Base-by-base conservation (phyloP, 2,113 vertebrate species). In the Sterna hirundo region DNA sequence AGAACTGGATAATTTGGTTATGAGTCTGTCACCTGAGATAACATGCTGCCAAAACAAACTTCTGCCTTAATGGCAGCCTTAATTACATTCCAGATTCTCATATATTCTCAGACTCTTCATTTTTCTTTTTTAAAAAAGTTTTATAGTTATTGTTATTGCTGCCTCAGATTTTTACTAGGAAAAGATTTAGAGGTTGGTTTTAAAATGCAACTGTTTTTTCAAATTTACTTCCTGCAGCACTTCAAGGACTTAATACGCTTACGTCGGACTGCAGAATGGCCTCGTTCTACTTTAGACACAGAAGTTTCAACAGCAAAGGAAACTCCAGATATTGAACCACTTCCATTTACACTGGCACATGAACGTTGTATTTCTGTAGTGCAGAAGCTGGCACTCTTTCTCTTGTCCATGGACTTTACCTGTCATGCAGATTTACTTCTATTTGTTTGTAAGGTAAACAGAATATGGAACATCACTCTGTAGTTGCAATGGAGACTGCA, bases 351-450 rank as follows among this genome's bases (percentile, higher is more conserved):
- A 1, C 95, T 99, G 95, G 98, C 99, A n/a, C 99, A 99, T 32
- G 99, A 99, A 47, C 99, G 99, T 40, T 99, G 99, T 97, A 99
- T 99, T 97, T 99, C 99, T 42, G 99, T 99, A 75, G 99, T 99
- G 51, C 99, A 99, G 97, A 99, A 99, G 92, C 98, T 99, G 83
- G 98, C 99, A 29, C 98, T 99, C 30, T 99, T 99, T 96, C 99
- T 99, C 13, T 98, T 99, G 46, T 99, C 99, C 69, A 99, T 99
- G 99, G 99, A 99, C 97, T 99, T 99, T 84, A 99, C 99, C 88
- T 99, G 99, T 94, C 99, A 99, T 68, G 99, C 99, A 26, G 99
- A 99, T 98, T 98, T 99, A 72, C 98, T 99, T 93, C 98, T 99
- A 9, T 99, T 99, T 92, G 99, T 99, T 94, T 99, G 99, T 98